Percentiles rank a stretch among this genome's conserved stretches.
Conservation (phyloP, 2,888 invertebrate species). For the Xanthia togata region DNA sequence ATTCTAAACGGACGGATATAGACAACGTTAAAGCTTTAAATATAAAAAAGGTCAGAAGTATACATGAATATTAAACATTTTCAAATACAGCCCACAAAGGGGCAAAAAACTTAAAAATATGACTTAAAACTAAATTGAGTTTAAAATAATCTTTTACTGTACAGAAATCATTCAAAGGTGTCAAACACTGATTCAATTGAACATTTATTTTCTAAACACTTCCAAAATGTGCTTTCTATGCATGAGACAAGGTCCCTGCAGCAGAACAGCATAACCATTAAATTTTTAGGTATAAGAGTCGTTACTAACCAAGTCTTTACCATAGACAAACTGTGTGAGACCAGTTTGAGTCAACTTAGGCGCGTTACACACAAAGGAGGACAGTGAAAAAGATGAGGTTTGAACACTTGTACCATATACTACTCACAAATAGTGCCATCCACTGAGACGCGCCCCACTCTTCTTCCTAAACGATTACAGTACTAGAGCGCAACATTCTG, state of each 20-base stretch:
- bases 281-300: not conserved
- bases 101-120: conserved; percentile 5
- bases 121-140: conserved; percentile 46
- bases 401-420: too few species aligned
- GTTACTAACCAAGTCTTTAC: not conserved
- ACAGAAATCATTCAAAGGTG: conserved; percentile 8
- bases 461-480: too few species aligned
- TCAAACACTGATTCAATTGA: conserved; percentile 1
- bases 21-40: conserved; percentile 36
- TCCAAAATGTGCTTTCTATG: fast-evolving
- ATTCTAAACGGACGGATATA: conserved; percentile 34
- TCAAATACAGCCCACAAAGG: not conserved
- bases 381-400: too few species aligned
- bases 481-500: too few species aligned
- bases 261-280: not conserved
- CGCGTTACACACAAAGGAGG: not conserved
- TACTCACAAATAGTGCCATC: too few species aligned
- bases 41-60: conserved; percentile 25
- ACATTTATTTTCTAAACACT: not conserved
- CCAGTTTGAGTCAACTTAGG: not conserved
- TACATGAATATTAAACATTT: conserved; percentile 21
- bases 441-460: too few species aligned
- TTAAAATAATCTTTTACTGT: conserved; percentile 26
- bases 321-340: not conserved
- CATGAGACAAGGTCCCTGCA: not conserved